phyloP scores from a whole-genome alignment of 2,888 invertebrate species.

The Meta bourneti region DNA sequence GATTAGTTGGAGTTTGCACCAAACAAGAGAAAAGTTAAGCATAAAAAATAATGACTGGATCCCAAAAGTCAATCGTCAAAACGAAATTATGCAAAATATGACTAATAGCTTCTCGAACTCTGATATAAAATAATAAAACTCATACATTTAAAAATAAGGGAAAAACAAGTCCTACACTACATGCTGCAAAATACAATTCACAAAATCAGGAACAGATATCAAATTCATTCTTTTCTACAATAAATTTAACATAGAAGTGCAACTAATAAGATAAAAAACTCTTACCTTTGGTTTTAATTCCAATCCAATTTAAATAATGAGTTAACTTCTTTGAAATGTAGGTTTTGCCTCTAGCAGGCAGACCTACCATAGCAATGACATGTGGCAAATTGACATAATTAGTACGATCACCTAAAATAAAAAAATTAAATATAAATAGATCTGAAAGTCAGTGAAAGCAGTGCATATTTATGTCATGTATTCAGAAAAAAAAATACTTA shows the following conservation, averaged over 20 bases:
- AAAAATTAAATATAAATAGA: slow-evolving; percentile 16
- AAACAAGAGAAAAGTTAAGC: no score
- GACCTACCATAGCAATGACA: slow-evolving; percentile 98
- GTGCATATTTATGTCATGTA: no score
- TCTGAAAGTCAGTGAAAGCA: neutral
- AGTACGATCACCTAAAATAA: slow-evolving; percentile 73
- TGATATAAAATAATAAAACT: neutral
- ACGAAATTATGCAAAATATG: neutral
- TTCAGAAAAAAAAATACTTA: neutral
- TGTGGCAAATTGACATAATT: slow-evolving; percentile 84
- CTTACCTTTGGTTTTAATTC: slow-evolving; percentile 94
- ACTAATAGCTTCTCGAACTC: no score
- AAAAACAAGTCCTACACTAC: neutral
- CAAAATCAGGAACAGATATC: neutral
- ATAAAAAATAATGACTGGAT: no score
- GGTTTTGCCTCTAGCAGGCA: slow-evolving; percentile 99
- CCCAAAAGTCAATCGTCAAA: neutral
- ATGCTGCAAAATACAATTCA: neutral
- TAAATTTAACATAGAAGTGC: neutral
- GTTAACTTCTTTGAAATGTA: slow-evolving; percentile 99
- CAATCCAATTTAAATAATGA: slow-evolving; percentile 99
- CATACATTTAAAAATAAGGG: neutral
- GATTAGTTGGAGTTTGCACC: no score
- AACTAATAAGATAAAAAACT: neutral
- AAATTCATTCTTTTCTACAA: neutral